Evolutionary conservation across 2,113 vertebrate species (phyloP), one percentile per base, ranked within the genome.

Genomic region (Tachysurus fulvidraco): DNA sequence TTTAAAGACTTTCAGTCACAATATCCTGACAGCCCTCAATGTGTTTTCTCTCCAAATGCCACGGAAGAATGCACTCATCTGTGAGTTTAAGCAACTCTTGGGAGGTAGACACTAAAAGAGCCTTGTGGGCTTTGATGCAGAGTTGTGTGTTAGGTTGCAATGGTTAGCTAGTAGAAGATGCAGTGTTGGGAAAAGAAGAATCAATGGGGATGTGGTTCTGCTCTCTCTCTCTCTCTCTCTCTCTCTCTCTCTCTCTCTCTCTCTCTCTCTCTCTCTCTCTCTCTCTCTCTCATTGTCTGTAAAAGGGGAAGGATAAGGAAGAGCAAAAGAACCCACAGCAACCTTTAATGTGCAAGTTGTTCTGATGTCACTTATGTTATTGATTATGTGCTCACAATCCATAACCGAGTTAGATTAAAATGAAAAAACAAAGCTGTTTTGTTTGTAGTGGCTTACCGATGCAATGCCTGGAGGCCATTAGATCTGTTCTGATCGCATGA

Each of bases 381-480:
- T 91, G 91, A 89, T 91, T 91, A 90, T 41, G 69, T 85, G 87
- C 87, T 91, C 87, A 88, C 71, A 91, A 84, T 89, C 82, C 90
- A 88, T 93, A 88, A 89, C 89, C 83, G 74, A 89, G 83, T 74
- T 11, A 86, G 60, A 83, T 83, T 83, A 76, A 83, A 87, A 82
- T 74, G 21, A 79, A 86, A 87, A 83, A 83, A 83, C 52, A 74
- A 46, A 67, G 59, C 81, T 82, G 65, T 79, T 86, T 60, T 88
- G 88, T 83, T 86, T 87, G 81, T 83, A 78, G 86, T 83, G 86
- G 86, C 71, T 55, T 77, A 67, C 81, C 44, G 60, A 78, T 67
- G 59, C 50, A 57, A 60, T 62, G 85, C 54, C 85, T 83, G 69
- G 50, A 83, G 85, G 80, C 80, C 25, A 74, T 87, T 87, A 83